A percentile compares a stretch with the other conserved stretches of the same genome.
These are phyloP conservation scores for Atopsyche davidsoni DNA, from an alignment of 1,140 invertebrate genomes.

Conservation along the genomic window DNA sequence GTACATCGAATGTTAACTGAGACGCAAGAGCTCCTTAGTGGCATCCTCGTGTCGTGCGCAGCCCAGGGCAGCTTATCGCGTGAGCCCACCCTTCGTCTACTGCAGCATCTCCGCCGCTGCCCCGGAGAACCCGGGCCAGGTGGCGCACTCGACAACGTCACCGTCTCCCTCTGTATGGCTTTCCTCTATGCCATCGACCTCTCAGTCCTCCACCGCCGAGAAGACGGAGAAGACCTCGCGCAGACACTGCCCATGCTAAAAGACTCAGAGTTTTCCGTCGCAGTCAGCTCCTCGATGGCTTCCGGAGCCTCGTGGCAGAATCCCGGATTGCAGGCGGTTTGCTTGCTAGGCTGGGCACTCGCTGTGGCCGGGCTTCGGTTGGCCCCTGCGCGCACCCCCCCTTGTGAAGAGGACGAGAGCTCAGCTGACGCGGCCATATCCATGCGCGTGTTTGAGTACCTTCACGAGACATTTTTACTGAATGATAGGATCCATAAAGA, in stretches of 20 bases:
- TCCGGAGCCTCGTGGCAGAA: conserved; percentile 56
- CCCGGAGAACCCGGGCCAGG: conserved; percentile 46
- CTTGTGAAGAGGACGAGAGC: conserved; percentile 14
- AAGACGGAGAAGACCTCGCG: conserved; percentile 62
- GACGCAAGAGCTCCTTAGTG: conserved; percentile 15
- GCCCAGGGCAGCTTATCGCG: conserved; percentile 31
- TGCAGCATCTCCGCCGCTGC: conserved; percentile 35
- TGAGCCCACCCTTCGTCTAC: conserved; percentile 26
- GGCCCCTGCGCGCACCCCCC: conserved; percentile 36
- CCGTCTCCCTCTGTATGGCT: conserved; percentile 73
- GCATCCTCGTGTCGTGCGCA: conserved; percentile 14
- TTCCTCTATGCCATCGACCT: conserved; percentile 80
- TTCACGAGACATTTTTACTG: conserved; percentile 66
- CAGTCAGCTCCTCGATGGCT: conserved; percentile 48
- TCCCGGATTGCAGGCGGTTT: conserved; percentile 62
- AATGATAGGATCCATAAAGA: conserved; percentile 64
- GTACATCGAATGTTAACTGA: conserved; percentile 41
- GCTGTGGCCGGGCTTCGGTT: conserved; percentile 71
- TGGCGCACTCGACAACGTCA: conserved; percentile 66
- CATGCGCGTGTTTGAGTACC: conserved; percentile 64
- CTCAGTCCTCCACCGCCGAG: conserved; percentile 62
- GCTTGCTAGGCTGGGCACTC: conserved; percentile 74
- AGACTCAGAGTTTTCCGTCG: conserved; percentile 59
- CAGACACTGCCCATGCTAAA: conserved; percentile 65
- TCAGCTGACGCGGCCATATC: conserved; percentile 22